Percentiles rank a stretch among this genome's conserved stretches.
phyloP scores from a whole-genome alignment of 2,888 invertebrate genomes.

The Eledone cirrhosa region DNA sequence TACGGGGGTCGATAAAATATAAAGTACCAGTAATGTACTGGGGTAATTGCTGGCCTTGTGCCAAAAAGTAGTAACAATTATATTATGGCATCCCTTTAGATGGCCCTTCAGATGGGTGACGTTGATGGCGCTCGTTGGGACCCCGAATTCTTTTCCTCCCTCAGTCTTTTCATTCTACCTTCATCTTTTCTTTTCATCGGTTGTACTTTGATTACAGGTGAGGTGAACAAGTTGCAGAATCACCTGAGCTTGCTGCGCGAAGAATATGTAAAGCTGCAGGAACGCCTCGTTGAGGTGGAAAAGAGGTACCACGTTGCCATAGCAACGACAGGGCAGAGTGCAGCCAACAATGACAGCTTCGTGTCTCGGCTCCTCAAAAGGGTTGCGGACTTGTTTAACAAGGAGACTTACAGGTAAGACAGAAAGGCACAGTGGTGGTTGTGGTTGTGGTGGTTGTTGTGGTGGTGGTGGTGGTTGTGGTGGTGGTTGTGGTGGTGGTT shows the following conservation, averaged over 20 bases:
- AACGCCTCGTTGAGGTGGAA: slow-evolving; percentile 82
- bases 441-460: too few species aligned
- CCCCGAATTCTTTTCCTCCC: too few species aligned
- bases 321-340: slow-evolving; percentile 72
- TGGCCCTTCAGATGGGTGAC: too few species aligned
- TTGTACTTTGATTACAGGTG: slow-evolving; percentile 47
- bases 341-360: slow-evolving; percentile 75
- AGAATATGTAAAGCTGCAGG: slow-evolving; percentile 89
- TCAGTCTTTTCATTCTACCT: not conserved
- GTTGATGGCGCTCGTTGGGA: too few species aligned
- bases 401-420: slow-evolving; percentile 71
- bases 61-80: too few species aligned
- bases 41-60: too few species aligned
- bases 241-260: slow-evolving; percentile 86
- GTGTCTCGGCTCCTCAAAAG: slow-evolving; percentile 83
- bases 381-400: slow-evolving; percentile 83
- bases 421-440: not conserved
- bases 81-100: too few species aligned
- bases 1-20: too few species aligned
- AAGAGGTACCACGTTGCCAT: slow-evolving; percentile 81
- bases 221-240: slow-evolving; percentile 75
- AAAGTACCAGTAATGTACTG: accelerated
- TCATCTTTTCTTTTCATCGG: not conserved
- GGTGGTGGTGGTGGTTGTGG: too few species aligned
- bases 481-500: too few species aligned